Evolutionary conservation across 2,113 vertebrate species (phyloP).

Genomic region (Halichoeres trimaculatus): DNA sequence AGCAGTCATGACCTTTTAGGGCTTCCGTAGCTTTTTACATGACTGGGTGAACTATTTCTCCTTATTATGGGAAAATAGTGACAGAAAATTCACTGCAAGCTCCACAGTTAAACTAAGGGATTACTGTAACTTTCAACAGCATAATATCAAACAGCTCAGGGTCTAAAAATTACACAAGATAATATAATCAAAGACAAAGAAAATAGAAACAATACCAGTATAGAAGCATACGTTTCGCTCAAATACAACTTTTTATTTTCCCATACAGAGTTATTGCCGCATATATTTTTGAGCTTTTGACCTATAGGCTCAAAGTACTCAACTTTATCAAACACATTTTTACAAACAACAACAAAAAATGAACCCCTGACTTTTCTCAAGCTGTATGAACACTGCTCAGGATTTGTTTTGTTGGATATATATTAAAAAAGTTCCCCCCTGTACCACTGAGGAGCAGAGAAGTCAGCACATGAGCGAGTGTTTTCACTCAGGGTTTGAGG

Average conservation of each 20-base stretch:
- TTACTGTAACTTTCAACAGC: neutral
- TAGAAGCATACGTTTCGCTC: no score
- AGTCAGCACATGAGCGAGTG: slow-evolving; percentile 10
- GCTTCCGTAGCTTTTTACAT: no score
- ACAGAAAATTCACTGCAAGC: neutral
- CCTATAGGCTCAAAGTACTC: neutral
- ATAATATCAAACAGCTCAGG: neutral
- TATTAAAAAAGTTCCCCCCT: neutral
- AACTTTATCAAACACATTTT: neutral
- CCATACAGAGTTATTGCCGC: neutral
- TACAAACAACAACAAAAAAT: no score
- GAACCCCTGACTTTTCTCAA: no score
- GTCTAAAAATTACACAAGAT: neutral
- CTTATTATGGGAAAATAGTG: neutral
- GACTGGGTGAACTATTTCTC: neutral
- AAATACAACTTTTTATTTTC: no score
- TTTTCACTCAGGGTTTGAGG: slow-evolving; percentile 31
- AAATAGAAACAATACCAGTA: neutral
- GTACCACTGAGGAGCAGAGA: neutral
- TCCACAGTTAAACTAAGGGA: neutral
- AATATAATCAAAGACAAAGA: neutral
- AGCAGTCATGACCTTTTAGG: no score
- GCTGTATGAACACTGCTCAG: neutral
- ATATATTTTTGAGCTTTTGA: neutral
- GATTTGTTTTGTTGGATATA: neutral